Evolutionary conservation across 2,797 vertebrate species (phyloP), one percentile per base, ranked within the genome.

Genomic region (Pipistrellus pipistrellus): DNA sequence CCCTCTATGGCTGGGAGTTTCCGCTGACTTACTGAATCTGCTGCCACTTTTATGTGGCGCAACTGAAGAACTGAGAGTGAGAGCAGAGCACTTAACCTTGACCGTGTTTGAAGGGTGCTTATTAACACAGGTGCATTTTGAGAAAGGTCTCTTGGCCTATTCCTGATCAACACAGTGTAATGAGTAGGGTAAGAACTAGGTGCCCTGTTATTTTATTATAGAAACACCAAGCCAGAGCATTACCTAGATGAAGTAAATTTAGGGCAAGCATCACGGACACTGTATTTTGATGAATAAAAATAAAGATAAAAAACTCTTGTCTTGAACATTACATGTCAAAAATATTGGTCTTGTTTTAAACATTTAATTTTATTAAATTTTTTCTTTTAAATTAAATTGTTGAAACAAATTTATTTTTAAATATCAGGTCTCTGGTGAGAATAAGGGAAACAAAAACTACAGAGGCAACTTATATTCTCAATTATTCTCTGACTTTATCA

Each of bases 1-100:
- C 41, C 77, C 57, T 95, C 35, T 12, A 44, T 57, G 84, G 91
- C 62, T 88, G 73, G 44, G 66, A 57, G 78, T 90, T 93, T 78
- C 90, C 44, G 46, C 0, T 41, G 48, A 81, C 53, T 92, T 78
- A 44, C 17, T 27, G 80, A 86, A 55, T 89, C 51, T 44, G 32
- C 38, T 89, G 30, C 91, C 46, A 69, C 85, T 48, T 75, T 94
- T 46, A 59, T 53, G 20, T 46, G 41, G 46, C 17, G 32, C 18
- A 69, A 55, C 27, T 87, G 76, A 92, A 96, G 85, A 77, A 44
- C 3, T 32, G 76, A 68, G 77, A 88, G 30, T 21, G 35, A 32
- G 55, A 73, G 10, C 27, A 87, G 53, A 76, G 10, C 18, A 59
- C 32, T 72, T 72, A 81, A 64, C 69, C 55, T 76, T 69, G 86